These are phyloP conservation scores for Rhagoletis zephyria DNA, from an alignment of 1,140 invertebrate genomes.

Conservation along the genomic window DNA sequence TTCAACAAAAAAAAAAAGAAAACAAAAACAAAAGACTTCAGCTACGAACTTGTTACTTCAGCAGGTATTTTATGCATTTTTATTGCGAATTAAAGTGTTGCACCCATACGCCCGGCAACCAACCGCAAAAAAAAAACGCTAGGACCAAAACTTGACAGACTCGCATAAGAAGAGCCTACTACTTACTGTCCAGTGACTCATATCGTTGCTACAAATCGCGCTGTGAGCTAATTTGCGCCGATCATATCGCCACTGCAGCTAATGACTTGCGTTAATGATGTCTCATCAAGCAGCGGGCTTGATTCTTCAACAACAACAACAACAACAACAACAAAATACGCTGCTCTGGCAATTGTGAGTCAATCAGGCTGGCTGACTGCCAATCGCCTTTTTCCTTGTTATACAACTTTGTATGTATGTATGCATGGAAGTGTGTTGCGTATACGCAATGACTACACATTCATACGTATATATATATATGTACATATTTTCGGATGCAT, in stretches of 20 bases:
- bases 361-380: not conserved
- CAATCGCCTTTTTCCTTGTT: not conserved
- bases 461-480: not conserved
- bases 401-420: not conserved
- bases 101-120: not conserved
- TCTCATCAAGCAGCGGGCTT: slow-evolving; percentile 13
- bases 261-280: slow-evolving; percentile 49
- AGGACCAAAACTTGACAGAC: not conserved
- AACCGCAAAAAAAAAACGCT: not conserved
- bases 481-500: not conserved
- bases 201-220: not conserved
- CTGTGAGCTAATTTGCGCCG: slow-evolving; percentile 40
- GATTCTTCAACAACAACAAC: not conserved
- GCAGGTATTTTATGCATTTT: not conserved
- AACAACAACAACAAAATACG: not conserved
- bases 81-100: slow-evolving; percentile 3
- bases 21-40: not conserved
- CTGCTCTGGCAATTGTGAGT: slow-evolving; percentile 14
- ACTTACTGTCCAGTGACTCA: not conserved
- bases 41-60: not conserved
- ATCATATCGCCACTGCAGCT: slow-evolving; percentile 40
- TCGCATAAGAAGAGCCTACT: not conserved
- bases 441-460: not conserved
- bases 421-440: not conserved
- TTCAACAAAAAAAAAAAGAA: not conserved